Evolutionary conservation across 2,113 vertebrate genomes (phyloP).

Genomic region (Aleadryas rufinucha): DNA sequence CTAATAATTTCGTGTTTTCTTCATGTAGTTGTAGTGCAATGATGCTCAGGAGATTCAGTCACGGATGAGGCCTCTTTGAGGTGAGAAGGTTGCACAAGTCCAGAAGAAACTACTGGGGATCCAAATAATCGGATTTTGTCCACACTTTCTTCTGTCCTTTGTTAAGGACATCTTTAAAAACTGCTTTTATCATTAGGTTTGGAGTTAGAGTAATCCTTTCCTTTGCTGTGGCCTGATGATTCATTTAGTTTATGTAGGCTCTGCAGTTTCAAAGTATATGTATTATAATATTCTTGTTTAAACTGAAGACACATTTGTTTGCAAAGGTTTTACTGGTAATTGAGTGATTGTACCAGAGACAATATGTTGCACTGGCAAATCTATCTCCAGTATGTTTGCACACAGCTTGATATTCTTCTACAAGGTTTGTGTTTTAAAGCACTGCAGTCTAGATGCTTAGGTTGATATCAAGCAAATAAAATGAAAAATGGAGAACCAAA

Average conservation of each 20-base stretch:
- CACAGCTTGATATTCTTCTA: background rate
- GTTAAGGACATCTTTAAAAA: background rate
- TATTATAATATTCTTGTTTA: background rate
- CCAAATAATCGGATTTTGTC: background rate
- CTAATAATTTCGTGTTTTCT: background rate
- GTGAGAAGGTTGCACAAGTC: background rate
- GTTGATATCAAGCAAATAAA: background rate
- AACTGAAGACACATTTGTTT: conserved; percentile 6
- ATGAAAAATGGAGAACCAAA: background rate
- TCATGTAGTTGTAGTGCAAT: background rate
- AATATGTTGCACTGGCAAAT: background rate
- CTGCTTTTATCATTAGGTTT: background rate
- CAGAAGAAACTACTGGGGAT: background rate
- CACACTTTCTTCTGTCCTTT: background rate
- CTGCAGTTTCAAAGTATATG: background rate
- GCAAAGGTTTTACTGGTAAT: conserved; percentile 1
- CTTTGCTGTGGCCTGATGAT: background rate
- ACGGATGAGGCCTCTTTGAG: background rate
- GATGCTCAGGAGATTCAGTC: background rate
- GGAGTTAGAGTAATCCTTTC: background rate
- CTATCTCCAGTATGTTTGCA: background rate
- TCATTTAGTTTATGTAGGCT: background rate
- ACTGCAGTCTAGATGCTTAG: background rate
- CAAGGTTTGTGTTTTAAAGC: background rate
- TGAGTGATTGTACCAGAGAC: background rate